Conservation (phyloP, 2,113 vertebrate genomes). For the Podilymbus podiceps region DNA sequence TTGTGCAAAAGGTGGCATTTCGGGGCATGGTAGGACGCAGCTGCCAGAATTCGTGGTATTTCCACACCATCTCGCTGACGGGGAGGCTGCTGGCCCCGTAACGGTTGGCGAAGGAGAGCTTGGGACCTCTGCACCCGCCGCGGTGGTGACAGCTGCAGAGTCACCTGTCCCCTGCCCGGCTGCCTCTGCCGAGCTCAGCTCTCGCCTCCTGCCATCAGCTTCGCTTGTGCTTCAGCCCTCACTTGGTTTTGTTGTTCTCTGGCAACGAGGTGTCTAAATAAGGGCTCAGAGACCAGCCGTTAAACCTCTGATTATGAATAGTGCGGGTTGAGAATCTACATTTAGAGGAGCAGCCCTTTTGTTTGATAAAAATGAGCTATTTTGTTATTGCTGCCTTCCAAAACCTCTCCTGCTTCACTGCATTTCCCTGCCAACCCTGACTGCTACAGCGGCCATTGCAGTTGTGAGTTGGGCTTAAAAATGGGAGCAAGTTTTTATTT, state of each 20-base stretch:
- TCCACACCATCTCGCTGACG: accelerated
- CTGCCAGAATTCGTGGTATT: background rate
- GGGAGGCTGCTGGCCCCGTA: background rate
- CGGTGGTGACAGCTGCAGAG: background rate
- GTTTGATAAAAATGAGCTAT: slow-evolving; percentile 1
- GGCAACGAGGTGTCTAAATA: background rate
- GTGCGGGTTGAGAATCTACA: background rate
- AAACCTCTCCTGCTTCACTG: background rate
- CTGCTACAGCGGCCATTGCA: background rate
- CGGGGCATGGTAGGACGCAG: background rate
- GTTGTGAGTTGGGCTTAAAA: background rate
- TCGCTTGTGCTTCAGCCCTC: background rate
- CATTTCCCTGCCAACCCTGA: background rate
- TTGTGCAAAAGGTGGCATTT: background rate
- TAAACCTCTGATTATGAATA: background rate
- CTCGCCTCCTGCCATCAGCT: accelerated
- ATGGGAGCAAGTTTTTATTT: background rate
- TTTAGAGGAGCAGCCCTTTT: background rate
- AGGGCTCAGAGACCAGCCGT: background rate
- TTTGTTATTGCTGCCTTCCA: background rate
- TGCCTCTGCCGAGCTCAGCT: background rate
- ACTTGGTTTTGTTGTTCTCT: background rate
- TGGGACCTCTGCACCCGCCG: background rate
- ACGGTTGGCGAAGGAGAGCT: accelerated
- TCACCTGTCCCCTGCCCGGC: background rate